These are phyloP conservation scores for Cranoglanis bouderius DNA, from an alignment of 2,113 vertebrate genomes.

Conservation along the genomic window DNA sequence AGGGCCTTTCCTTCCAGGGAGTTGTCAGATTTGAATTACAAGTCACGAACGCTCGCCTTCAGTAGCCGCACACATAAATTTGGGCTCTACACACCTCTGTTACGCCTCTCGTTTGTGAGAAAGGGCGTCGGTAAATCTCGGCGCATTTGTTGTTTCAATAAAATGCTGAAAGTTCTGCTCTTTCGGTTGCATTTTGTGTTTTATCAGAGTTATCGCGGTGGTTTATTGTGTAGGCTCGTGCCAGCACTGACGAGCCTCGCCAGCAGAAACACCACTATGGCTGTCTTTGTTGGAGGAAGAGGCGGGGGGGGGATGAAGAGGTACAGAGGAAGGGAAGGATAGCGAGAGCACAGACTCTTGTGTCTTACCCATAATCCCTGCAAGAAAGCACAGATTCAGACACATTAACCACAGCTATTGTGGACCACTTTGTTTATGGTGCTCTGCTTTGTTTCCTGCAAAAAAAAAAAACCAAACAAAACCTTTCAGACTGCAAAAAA, in stretches of 20 bases:
- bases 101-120: slow-evolving; percentile 57
- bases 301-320: slow-evolving; percentile 39
- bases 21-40: slow-evolving; percentile 60
- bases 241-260: slow-evolving; percentile 37
- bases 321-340: slow-evolving; percentile 46
- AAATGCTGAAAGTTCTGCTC: slow-evolving; percentile 54
- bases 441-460: slow-evolving; percentile 64
- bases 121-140: slow-evolving; percentile 62
- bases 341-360: slow-evolving; percentile 51
- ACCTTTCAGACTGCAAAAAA: slow-evolving; percentile 64
- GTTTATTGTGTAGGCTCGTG: slow-evolving; percentile 66
- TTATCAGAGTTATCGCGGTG: slow-evolving; percentile 63
- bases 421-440: slow-evolving; percentile 57
- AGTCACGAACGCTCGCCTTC: slow-evolving; percentile 63
- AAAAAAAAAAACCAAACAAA: too few relatives aligned
- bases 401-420: slow-evolving; percentile 68
- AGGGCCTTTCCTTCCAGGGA: slow-evolving; percentile 24
- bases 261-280: slow-evolving; percentile 60
- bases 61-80: slow-evolving; percentile 63
- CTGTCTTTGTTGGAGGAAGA: slow-evolving; percentile 20
- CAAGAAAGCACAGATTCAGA: slow-evolving; percentile 52
- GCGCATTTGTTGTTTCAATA: slow-evolving; percentile 65
- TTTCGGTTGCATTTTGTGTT: slow-evolving; percentile 45
- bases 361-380: slow-evolving; percentile 13
- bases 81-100: slow-evolving; percentile 32